Base-by-base conservation (phyloP, 2,113 vertebrate genomes). In the Naja naja region DNA sequence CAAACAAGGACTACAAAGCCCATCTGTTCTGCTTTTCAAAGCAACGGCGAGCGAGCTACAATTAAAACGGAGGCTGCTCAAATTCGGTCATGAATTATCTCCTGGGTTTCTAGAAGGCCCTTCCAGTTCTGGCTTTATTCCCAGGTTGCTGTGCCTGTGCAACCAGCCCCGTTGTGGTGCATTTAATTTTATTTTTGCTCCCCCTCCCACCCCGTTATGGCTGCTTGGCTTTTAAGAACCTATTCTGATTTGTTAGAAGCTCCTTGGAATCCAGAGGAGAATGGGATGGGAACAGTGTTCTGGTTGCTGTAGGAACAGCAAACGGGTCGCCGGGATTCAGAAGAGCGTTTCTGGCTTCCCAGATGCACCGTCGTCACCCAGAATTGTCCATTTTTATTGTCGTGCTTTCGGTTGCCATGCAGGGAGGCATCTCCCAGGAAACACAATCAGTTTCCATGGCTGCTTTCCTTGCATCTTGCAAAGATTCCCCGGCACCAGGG, bases 221-320 rank as follows among this genome's bases (percentile, higher is more conserved):
- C 69, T 39, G 2, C 6, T 81, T 34, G 34, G 11, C 64, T 69
- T 34, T 69, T 34, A 16, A 6, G 1, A 4, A 3, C 27, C 4
- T 12, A 4, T 64, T 30, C 60, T 30, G 27, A 64, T 30, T 64
- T 30, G 60, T 14, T 64, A 2, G 1, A 69, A 69, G 60, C 30
- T 0, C 2, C 60, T 14, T 3, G 4, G 60, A 69, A 69, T 69
- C 60, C 60, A 0, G 85, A 27, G 49, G 2, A 9, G 20, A 90
- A 16, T 16, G n/a, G 12, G 43, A 56, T 2, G 22, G 18, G 39
- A 0, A 2, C 23, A 10, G 39, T 4, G 8, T 11, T n/a, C 45
- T 16, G 0, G 0, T 55, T 90, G 90, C 88, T 92, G 91, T 69
- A 94, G 91, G 93, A 93, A 92, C 91, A 23, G 89, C 52, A 4